Evolutionary conservation across 1,140 invertebrate species (phyloP), one percentile per base, ranked within the genome.

Genomic region (Drosophila gunungcola): DNA sequence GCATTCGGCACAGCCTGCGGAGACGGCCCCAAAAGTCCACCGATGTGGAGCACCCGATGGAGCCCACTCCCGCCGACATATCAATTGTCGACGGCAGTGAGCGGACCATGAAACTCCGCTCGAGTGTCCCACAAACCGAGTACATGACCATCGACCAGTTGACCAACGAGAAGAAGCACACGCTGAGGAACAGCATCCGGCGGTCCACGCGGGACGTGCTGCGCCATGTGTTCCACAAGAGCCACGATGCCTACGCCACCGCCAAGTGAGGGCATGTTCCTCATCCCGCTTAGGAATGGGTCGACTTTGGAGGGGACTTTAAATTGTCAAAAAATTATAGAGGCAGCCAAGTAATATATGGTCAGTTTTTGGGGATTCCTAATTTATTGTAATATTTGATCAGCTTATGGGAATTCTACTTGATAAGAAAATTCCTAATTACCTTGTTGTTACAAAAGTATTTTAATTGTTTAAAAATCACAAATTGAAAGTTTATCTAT

Each of bases 141-240:
- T 91, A 91, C 58, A 81, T 83, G 72, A 72, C 56, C 73, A 90
- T 92, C 43, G 85, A 91, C 38, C 82, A 91, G 70, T 54, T 88
- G 41, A 84, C 79, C 56, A 88, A 79, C 45, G 89, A 86, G 49
- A 88, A 70, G 73, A 91, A 84, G 52, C 80, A 86, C n/a, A 74
- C 84, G n/a, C 58, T 92, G 29, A 68, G 91, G 10, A 92, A 81
- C 39, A 92, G 91, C 45, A 73, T 92, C 7, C 43, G 90, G n/a
- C 77, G 75, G 4, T 90, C 90, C n/a, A 91, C 91, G 3, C 76
- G 90, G 25, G 91, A 92, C 21, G 78, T 91, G 5, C 58, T 91
- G 25, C 83, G 91, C 4, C 82, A 92, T 57, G 90, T 92, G 36
- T 92, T 92, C 64, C 90, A 92, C 65, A 92, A 92, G 68, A 79